phyloP scores from a whole-genome alignment of 2,797 vertebrate species.

The Amazonetta brasiliensis region DNA sequence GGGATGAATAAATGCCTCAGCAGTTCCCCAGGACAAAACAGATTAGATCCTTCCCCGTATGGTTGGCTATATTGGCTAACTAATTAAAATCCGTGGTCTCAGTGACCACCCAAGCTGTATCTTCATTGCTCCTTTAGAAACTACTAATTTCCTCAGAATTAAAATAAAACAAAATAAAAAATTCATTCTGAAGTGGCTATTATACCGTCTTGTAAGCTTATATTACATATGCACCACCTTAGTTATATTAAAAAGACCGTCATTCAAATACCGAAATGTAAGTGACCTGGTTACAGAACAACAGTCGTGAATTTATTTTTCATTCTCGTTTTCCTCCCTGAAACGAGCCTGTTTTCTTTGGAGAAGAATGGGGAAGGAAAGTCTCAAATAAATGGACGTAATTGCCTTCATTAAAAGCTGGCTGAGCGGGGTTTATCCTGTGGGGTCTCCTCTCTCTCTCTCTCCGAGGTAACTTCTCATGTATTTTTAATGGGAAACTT shows the following conservation, averaged over 20 bases:
- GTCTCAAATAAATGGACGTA: background rate
- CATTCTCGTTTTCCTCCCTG: background rate
- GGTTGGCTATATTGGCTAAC: background rate
- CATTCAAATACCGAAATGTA: background rate
- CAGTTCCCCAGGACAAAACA: background rate
- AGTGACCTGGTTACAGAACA: background rate
- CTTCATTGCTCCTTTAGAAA: slow-evolving; percentile 11
- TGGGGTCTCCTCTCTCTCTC: background rate
- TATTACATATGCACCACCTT: background rate
- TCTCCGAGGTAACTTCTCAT: slow-evolving; percentile 33
- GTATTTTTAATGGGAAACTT: slow-evolving; percentile 66
- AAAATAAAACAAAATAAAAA: background rate
- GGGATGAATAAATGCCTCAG: background rate
- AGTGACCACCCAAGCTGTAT: background rate
- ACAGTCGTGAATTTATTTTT: slow-evolving; percentile 18
- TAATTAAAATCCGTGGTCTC: slow-evolving; percentile 9
- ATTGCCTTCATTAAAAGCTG: slow-evolving; percentile 46
- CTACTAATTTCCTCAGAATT: background rate
- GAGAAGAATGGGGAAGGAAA: slow-evolving; percentile 13
- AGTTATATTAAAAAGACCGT: background rate
- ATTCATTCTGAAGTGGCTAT: background rate
- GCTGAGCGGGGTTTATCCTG: slow-evolving; percentile 27
- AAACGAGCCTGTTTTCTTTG: slow-evolving; percentile 21
- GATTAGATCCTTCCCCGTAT: background rate
- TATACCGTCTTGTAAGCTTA: background rate